phyloP scores from a whole-genome alignment of 2,888 invertebrate genomes.

The Nineta flava region DNA sequence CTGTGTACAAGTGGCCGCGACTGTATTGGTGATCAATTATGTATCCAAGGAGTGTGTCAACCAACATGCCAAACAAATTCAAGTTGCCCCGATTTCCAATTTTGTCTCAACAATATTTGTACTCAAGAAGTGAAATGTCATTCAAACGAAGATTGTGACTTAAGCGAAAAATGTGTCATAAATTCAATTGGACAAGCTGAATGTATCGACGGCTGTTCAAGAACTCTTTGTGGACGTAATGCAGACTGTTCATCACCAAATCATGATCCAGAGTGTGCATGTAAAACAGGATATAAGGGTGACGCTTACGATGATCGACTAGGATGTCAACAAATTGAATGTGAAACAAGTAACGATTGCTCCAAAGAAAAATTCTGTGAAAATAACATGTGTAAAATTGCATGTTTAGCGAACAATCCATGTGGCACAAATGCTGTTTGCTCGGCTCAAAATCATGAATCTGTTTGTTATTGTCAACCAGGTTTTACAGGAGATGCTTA shows the following conservation, averaged over 20 bases:
- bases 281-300: conserved; percentile 64
- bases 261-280: conserved; percentile 61
- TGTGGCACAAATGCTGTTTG: conserved; percentile 77
- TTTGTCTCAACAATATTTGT: conserved; percentile 70
- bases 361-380: conserved; percentile 72
- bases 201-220: conserved; percentile 60
- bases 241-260: conserved; percentile 59
- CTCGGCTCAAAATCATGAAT: conserved; percentile 65
- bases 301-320: conserved; percentile 53
- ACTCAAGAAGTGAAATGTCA: conserved; percentile 65
- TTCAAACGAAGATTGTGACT: conserved; percentile 53
- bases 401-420: conserved; percentile 66
- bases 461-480: conserved; percentile 72
- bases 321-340: conserved; percentile 70
- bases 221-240: conserved; percentile 64
- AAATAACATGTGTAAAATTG: conserved; percentile 68
- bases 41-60: conserved; percentile 73
- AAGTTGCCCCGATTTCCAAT: conserved; percentile 74
- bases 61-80: conserved; percentile 64
- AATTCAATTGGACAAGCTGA: conserved; percentile 57
- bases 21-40: conserved; percentile 71
- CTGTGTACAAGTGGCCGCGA: conserved; percentile 67
- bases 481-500: conserved; percentile 70
- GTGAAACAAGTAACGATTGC: conserved; percentile 53
- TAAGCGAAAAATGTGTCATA: conserved; percentile 54